These are phyloP conservation scores for Zosterops hypoxanthus DNA, from an alignment of 2,113 vertebrate species.

Conservation along the genomic window DNA sequence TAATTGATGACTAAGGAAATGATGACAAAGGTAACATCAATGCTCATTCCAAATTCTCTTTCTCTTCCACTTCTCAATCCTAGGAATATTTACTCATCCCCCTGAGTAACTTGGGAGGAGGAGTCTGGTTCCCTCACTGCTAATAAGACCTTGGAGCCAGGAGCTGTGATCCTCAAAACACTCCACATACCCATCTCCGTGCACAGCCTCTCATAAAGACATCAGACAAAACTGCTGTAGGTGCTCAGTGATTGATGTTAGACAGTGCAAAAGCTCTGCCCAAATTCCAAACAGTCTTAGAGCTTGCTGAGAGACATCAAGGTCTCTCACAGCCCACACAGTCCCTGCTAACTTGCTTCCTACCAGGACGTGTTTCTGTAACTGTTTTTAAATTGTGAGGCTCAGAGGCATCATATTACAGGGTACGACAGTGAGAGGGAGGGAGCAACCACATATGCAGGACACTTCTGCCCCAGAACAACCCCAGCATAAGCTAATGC, in stretches of 20 bases:
- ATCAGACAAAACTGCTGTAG: not conserved
- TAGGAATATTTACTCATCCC: not conserved
- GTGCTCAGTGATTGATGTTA: not conserved
- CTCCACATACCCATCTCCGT: rapidly evolving
- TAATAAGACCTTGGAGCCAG: not conserved
- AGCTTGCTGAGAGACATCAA: not conserved
- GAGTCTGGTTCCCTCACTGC: not conserved
- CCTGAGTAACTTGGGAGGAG: not conserved
- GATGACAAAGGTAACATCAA: not conserved
- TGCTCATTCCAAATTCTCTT: not conserved
- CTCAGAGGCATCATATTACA: not conserved
- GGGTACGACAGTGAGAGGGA: not conserved
- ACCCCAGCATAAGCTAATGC: not conserved
- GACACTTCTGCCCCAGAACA: not conserved
- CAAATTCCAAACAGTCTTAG: not conserved
- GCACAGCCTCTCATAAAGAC: not conserved
- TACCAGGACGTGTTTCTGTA: not conserved
- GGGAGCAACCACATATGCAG: rapidly evolving
- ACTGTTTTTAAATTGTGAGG: not conserved
- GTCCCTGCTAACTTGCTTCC: not conserved
- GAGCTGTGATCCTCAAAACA: not conserved
- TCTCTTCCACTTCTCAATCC: not conserved
- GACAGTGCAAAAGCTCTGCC: not conserved
- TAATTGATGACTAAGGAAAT: not conserved
- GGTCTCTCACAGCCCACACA: not conserved